Percentiles rank a stretch among this genome's conserved stretches.
phyloP scores from a whole-genome alignment of 2,113 vertebrate species.

The Orthonyx spaldingii region DNA sequence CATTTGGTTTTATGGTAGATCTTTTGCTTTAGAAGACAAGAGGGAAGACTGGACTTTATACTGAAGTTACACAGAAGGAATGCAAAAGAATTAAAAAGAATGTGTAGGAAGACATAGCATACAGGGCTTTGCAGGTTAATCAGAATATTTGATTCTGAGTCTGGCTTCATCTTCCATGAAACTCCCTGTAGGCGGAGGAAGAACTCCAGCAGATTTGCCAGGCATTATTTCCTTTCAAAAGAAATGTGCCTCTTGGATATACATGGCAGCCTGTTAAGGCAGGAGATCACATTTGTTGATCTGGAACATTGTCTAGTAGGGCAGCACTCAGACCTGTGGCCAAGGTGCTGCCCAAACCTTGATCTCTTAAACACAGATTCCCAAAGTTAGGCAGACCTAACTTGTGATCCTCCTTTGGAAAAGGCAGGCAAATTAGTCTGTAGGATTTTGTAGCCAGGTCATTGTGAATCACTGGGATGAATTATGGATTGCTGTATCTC shows the following conservation, averaged over 20 bases:
- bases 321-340: not conserved
- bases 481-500: not conserved
- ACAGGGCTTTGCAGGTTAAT: not conserved
- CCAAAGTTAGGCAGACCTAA: not conserved
- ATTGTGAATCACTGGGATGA: not conserved
- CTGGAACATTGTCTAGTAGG: not conserved
- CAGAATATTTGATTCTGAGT: not conserved
- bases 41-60: not conserved
- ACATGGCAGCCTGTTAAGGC: not conserved
- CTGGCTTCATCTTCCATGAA: not conserved
- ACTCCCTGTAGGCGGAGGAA: not conserved
- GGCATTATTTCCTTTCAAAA: not conserved
- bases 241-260: rapidly evolving
- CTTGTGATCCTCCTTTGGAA: not conserved
- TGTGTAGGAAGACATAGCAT: not conserved
- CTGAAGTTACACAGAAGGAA: not conserved
- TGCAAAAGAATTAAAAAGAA: not conserved
- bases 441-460: not conserved
- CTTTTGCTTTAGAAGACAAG: not conserved
- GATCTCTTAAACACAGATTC: not conserved
- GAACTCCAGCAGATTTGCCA: not conserved
- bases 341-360: not conserved
- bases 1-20: not conserved
- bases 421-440: not conserved
- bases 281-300: not conserved